Evolutionary conservation across 2,113 vertebrate species (phyloP).

Genomic region (Columba janthina): DNA sequence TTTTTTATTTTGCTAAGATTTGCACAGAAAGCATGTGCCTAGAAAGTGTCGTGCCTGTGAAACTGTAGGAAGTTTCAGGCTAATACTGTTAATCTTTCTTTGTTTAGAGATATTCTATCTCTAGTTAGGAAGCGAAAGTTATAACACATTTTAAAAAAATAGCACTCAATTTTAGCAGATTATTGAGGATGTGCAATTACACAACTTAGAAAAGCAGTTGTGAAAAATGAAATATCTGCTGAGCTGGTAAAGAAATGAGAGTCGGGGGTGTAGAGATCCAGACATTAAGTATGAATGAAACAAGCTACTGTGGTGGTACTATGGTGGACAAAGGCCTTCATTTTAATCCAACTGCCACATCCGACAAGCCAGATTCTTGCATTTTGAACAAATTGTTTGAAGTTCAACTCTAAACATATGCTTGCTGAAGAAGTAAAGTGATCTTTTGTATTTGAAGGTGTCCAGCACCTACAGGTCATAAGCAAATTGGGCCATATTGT

Average conservation of each 20-base stretch:
- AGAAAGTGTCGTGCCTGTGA: not conserved
- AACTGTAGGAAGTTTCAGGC: not conserved
- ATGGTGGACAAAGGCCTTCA: not conserved
- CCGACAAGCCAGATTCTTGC: not conserved
- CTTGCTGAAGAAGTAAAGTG: not conserved
- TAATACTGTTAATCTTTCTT: not conserved
- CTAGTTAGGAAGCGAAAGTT: not conserved
- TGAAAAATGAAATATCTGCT: not conserved
- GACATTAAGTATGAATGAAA: not conserved
- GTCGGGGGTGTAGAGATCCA: not conserved
- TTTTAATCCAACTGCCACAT: not conserved
- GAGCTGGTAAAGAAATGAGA: not conserved
- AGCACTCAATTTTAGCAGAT: not conserved
- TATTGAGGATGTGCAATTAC: not conserved
- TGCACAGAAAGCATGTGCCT: not conserved
- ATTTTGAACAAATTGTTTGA: not conserved
- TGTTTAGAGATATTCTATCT: not conserved
- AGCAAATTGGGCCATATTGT: not conserved
- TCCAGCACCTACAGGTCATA: not conserved
- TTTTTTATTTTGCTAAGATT: not conserved
- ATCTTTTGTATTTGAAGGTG: not conserved
- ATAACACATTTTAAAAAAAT: accelerated
- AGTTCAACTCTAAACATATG: not conserved
- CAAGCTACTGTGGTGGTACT: not conserved
- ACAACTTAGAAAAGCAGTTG: not conserved